Conservation (phyloP, 2,113 vertebrate genomes). For the Phalacrocorax pelagicus region DNA sequence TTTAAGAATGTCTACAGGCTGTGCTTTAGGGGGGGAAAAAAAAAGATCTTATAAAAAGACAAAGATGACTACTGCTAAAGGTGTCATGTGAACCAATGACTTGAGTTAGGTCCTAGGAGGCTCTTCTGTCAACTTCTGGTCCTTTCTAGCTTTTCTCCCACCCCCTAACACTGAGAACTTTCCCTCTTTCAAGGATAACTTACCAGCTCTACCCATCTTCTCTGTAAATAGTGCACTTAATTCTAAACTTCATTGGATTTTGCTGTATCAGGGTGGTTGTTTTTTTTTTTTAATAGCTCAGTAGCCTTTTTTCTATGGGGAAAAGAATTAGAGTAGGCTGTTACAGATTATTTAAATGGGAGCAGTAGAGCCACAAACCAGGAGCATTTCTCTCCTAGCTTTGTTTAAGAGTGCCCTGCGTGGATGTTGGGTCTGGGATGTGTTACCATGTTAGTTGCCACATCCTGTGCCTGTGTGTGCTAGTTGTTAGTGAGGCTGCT, state of each 20-base stretch:
- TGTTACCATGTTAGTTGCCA: neutral
- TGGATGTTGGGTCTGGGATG: neutral
- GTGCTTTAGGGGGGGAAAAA: too few relatives aligned
- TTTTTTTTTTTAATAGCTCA: neutral
- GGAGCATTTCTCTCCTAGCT: neutral
- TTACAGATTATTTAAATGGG: neutral
- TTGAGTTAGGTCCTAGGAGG: neutral
- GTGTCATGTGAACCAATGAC: neutral
- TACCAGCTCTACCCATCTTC: neutral
- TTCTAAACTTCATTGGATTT: neutral
- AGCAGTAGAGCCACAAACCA: neutral
- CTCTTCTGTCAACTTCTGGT: neutral
- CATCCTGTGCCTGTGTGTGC: neutral
- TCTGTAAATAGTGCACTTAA: neutral
- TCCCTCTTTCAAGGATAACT: neutral
- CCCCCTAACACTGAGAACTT: neutral
- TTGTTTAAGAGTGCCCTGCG: neutral
- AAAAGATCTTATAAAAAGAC: too few relatives aligned
- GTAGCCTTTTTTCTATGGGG: too few relatives aligned
- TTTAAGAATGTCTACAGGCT: neutral
- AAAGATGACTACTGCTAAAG: neutral
- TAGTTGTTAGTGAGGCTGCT: neutral
- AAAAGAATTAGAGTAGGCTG: neutral
- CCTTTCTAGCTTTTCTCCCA: neutral
- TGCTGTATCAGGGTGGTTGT: neutral